Conservation (phyloP, 2,888 invertebrate genomes). For the Rhyacophila evoluta region DNA sequence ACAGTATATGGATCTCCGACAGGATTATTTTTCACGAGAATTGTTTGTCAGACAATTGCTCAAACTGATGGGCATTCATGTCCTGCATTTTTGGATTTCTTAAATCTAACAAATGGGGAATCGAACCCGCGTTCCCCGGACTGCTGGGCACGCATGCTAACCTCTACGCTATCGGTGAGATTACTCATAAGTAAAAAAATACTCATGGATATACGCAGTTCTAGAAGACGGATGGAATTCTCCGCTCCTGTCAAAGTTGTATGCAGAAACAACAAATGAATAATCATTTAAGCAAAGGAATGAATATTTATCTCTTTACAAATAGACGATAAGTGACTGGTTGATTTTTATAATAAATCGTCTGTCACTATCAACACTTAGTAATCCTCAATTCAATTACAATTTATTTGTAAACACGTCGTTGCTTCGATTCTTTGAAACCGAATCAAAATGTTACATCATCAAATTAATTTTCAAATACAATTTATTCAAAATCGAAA, state of each 20-base stretch:
- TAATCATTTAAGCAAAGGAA: neutral
- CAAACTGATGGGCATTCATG: too few species aligned
- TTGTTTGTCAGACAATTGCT: too few species aligned
- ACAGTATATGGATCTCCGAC: too few species aligned
- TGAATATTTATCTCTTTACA: neutral
- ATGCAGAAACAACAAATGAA: conserved; percentile 3
- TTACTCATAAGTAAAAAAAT: too few species aligned
- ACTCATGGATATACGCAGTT: too few species aligned
- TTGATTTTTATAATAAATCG: neutral
- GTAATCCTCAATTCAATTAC: neutral
- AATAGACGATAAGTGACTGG: neutral
- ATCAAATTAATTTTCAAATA: neutral
- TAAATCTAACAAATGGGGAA: too few species aligned
- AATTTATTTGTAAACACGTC: conserved; percentile 12
- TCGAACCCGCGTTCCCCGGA: too few species aligned
- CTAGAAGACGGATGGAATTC: conserved; percentile 3
- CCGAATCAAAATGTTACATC: neutral
- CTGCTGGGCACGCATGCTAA: too few species aligned
- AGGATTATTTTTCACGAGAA: too few species aligned
- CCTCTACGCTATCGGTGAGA: too few species aligned
- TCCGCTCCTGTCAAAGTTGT: neutral
- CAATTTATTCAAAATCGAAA: neutral
- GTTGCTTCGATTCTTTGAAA: conserved; percentile 1
- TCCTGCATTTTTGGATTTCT: too few species aligned
- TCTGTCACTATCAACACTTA: neutral